Percentiles rank a stretch among this genome's conserved stretches.
Conservation (phyloP, 92 coral and sea anemone species). For the Umimayanthus kanabou region DNA sequence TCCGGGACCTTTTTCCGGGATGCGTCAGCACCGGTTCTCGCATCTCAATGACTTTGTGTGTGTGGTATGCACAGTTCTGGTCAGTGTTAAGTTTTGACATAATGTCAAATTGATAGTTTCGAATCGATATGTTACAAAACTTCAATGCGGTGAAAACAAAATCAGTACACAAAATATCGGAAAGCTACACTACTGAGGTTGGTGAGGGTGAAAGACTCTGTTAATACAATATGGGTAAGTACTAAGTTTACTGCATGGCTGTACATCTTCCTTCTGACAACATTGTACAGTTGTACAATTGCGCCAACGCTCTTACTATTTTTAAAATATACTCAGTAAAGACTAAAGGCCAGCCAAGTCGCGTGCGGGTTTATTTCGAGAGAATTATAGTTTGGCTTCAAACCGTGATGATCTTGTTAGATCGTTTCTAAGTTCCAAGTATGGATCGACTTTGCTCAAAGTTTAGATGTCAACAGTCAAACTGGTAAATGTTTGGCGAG, state of each 20-base stretch:
- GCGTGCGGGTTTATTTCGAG: not conserved
- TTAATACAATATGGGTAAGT: not conserved
- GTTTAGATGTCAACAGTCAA: not conserved
- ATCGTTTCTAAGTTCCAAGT: too few species aligned
- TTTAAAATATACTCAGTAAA: too few species aligned
- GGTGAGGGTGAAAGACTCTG: not conserved
- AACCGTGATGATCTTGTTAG: not conserved
- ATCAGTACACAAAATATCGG: not conserved
- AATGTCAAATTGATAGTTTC: not conserved
- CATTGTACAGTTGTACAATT: not conserved
- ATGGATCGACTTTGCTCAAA: too few species aligned
- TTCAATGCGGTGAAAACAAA: not conserved
- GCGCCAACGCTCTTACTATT: not conserved
- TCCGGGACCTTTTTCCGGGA: constrained; percentile 22
- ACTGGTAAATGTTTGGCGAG: not conserved
- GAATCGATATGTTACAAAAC: not conserved
- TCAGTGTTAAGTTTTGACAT: not conserved
- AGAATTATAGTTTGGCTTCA: not conserved
- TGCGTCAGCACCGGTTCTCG: not conserved
- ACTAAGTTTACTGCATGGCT: not conserved
- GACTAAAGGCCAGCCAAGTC: not conserved
- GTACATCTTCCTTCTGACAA: not conserved
- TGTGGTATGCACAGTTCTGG: not conserved
- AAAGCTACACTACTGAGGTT: not conserved
- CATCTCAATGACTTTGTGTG: not conserved